Conservation (phyloP, 2,113 vertebrate species). For the Oreocharis arfaki region DNA sequence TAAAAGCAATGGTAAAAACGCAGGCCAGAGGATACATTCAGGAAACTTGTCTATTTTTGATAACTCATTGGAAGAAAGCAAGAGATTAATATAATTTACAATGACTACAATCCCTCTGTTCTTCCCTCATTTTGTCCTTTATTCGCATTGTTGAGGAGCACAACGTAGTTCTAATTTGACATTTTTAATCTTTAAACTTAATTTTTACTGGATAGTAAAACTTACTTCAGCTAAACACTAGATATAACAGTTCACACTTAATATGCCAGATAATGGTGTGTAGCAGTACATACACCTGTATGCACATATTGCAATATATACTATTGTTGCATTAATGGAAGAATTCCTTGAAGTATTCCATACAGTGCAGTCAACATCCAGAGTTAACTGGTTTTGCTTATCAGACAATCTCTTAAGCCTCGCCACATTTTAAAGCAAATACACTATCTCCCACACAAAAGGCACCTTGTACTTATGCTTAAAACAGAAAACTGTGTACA, state of each 20-base stretch:
- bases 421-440: not conserved
- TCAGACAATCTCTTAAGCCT: not conserved
- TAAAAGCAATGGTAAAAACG: not conserved
- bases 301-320: not conserved
- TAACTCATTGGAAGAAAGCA: not conserved
- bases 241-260: not conserved
- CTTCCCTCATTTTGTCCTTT: not conserved
- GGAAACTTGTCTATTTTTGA: not conserved
- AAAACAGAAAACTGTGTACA: not conserved
- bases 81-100: not conserved
- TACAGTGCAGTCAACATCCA: not conserved
- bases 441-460: not conserved
- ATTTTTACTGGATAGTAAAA: not conserved
- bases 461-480: not conserved
- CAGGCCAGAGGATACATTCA: not conserved
- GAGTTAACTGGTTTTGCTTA: not conserved
- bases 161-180: not conserved
- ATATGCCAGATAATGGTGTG: not conserved
- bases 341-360: not conserved
- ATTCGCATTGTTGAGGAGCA: not conserved
- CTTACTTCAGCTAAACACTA: not conserved
- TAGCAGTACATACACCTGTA: not conserved
- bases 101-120: not conserved
- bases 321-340: not conserved
- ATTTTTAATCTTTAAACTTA: not conserved